Evolutionary conservation across 2,113 vertebrate genomes (phyloP), one percentile per base, ranked within the genome.

Genomic region (Periophthalmodon schlosseri): DNA sequence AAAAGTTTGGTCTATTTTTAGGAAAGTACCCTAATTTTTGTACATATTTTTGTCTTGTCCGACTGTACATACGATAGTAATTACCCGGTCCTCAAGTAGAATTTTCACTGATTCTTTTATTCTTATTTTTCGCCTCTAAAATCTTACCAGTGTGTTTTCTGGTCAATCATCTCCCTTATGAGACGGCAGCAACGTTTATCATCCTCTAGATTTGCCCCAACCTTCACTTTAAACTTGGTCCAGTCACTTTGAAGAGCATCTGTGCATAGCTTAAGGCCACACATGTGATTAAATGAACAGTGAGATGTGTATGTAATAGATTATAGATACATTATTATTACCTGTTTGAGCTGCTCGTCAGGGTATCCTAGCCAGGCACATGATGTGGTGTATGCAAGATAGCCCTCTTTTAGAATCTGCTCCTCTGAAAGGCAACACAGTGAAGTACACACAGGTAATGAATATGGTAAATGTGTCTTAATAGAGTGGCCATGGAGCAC

Each of bases 181-280:
- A 95, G 91, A 57, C 75, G 81, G 78, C 93, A 94, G 76, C 95
- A 91, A 34, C 91, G 94, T 28, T 92, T 80, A 81, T 95, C 93
- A 36, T 96, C 93, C 74, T 94, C 76, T 5, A 96, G 86, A 72
- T 95, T 89, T 3, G 89, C 92, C 3, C 93, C 93, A 0, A 94
- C 94, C 82, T 97, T 96, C 84, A 95, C 93, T 89, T 96, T 95
- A 85, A 96, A 95, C 60, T 64, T 94, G 57, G 84, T 93, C 93
- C 90, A 93, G 23, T 92, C 87, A 2, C 81, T 82, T 34, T 79
- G 47, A 5, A 94, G 86, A 6, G 91, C 91, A 9, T 91, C 79
- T 7, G 85, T 80, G 82, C 92, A 94, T 50, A 93, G 88, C 91
- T 92, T 60, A 18, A 77, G 77, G 34, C 75, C 73, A 78, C 50